phyloP scores from a whole-genome alignment of 2,797 vertebrate species.

The Orestias chungarensis region DNA sequence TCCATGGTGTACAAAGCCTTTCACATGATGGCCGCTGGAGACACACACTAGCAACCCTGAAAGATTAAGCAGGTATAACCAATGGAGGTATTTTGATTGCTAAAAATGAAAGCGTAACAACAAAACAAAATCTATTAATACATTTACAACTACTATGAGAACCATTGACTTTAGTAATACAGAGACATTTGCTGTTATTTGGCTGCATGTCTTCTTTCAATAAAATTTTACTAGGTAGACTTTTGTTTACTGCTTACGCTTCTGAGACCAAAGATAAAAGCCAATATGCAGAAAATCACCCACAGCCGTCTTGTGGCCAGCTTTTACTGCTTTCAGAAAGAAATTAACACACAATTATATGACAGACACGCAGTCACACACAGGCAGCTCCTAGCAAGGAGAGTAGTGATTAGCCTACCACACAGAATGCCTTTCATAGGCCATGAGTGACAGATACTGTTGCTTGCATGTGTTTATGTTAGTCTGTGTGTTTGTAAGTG shows the following conservation, averaged over 20 bases:
- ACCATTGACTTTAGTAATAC: neutral
- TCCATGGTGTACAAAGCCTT: too few species aligned
- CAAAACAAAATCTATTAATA: neutral
- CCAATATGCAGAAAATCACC: conserved; percentile 63
- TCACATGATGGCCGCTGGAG: too few species aligned
- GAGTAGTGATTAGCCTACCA: conserved; percentile 63
- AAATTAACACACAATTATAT: conserved; percentile 45
- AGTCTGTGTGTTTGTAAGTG: conserved; percentile 17
- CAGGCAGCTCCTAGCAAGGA: conserved; percentile 42
- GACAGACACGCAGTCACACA: conserved; percentile 19
- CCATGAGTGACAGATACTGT: conserved; percentile 53
- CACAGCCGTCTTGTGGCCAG: conserved; percentile 44
- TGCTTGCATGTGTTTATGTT: conserved; percentile 7
- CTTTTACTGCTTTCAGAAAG: conserved; percentile 55
- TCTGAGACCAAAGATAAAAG: conserved; percentile 45
- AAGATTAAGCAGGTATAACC: too few species aligned
- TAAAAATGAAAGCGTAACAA: neutral
- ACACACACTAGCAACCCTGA: too few species aligned
- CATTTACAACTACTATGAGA: neutral
- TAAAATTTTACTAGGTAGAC: conserved; percentile 24
- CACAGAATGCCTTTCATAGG: conserved; percentile 69
- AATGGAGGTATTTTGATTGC: neutral
- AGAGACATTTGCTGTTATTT: neutral
- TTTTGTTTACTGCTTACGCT: conserved; percentile 25
- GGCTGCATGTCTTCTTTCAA: neutral